Evolutionary conservation across 2,113 vertebrate species (phyloP).

Genomic region (Actenoides lindsayi): DNA sequence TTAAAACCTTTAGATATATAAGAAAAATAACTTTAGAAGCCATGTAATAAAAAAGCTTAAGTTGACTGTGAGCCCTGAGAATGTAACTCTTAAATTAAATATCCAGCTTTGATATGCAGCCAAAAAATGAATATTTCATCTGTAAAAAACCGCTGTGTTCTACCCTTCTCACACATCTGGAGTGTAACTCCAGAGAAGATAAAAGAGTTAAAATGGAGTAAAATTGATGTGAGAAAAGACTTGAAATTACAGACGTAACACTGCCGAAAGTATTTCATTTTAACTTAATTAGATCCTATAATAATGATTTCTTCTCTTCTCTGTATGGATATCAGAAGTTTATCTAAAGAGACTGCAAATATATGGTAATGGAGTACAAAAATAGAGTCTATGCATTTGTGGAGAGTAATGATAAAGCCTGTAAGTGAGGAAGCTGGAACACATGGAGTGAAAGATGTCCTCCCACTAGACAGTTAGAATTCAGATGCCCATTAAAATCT

Average conservation of each 20-base stretch:
- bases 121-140: background rate
- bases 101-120: background rate
- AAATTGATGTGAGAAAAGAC: background rate
- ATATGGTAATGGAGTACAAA: background rate
- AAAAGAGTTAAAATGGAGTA: background rate
- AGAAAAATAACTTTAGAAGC: background rate
- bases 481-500: conserved; percentile 43
- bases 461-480: conserved; percentile 37
- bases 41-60: background rate
- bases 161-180: background rate
- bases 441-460: conserved; percentile 29
- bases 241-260: background rate
- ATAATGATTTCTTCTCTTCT: background rate
- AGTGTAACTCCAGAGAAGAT: background rate
- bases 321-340: background rate
- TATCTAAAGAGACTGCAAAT: conserved; percentile 35
- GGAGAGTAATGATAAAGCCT: conserved; percentile 28
- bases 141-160: background rate
- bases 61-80: background rate
- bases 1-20: background rate
- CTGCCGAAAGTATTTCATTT: background rate
- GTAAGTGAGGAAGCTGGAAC: conserved; percentile 7
- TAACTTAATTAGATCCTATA: background rate
- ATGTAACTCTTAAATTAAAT: background rate
- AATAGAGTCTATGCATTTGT: background rate